phyloP scores from a whole-genome alignment of 2,113 vertebrate species.

The Plotosus lineatus region DNA sequence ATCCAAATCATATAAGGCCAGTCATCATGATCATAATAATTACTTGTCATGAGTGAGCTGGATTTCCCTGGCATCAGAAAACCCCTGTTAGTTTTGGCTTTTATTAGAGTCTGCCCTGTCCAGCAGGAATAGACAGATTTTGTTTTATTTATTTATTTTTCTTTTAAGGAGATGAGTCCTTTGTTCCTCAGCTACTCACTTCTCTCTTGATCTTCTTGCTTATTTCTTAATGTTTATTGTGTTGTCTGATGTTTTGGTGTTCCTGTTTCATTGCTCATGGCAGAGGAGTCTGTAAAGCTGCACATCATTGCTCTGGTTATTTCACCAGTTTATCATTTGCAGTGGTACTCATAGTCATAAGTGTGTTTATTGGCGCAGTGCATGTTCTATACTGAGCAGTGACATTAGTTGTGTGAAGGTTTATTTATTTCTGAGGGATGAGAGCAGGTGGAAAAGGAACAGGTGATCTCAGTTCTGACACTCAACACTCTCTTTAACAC shows the following conservation, averaged over 20 bases:
- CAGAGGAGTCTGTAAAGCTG: neutral
- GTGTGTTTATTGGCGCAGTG: neutral
- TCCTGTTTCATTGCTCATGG: neutral
- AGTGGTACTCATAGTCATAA: neutral
- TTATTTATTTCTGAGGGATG: slow-evolving; percentile 36
- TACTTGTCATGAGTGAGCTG: neutral
- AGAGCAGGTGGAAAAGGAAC: slow-evolving; percentile 58
- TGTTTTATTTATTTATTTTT: neutral
- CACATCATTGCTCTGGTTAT: neutral
- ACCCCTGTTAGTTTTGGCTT: neutral
- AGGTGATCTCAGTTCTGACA: slow-evolving; percentile 55
- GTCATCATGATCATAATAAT: neutral
- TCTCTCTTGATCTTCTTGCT: neutral
- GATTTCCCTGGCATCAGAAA: neutral
- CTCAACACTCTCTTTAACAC: slow-evolving; percentile 42
- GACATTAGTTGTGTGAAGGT: slow-evolving; percentile 24
- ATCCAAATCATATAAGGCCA: neutral
- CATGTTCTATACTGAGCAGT: neutral
- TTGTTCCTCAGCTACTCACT: neutral
- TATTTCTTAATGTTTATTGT: neutral
- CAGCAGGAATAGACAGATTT: neutral
- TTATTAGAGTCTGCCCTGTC: neutral
- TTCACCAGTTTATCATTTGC: neutral
- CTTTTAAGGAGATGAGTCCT: too few relatives aligned
- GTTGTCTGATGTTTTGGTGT: neutral